Evolutionary conservation across 2,113 vertebrate species (phyloP), one percentile per base, ranked within the genome.

Genomic region (Oncorhynchus keta): DNA sequence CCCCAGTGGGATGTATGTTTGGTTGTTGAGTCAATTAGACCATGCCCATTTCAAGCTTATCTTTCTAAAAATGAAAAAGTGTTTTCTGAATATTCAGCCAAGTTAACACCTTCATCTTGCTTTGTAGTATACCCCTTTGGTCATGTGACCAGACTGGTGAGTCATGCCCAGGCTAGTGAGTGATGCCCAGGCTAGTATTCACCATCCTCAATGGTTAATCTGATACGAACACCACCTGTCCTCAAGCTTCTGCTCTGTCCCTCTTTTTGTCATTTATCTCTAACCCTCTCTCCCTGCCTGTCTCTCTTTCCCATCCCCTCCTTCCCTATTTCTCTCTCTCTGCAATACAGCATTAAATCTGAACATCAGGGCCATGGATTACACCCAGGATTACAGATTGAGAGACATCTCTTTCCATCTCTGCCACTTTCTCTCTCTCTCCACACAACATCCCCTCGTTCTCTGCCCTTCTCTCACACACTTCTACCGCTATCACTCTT

Each of bases 281-380:
- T 66, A 57, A 35, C 78, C 69, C 59, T 49, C 22, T 62, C 45
- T 77, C 59, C 35, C 68, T 79, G 26, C 67, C 61, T 71, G 6
- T n/a, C 24, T 48, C 87, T 87, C 75, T 78, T 77, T 28, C 24
- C 32, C 28, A 24, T 75, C 72, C 6, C 6, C 35, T 51, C 14
- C 2, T 12, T 51, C 3, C 71, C 81, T 49, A 70, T n/a, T n/a
- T 62, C 70, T 57, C 55, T 85, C 79, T 55, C 76, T 22, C 81
- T 75, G 79, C 81, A 84, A 83, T 85, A 86, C 85, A 87, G 87
- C 89, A 88, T 92, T 94, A 93, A 93, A 93, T 93, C 92, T 92
- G 88, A 92, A 85, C 92, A 93, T 92, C 90, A 91, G 85, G 85
- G 81, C 79, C 32, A 78, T 89, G 93, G 93, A 94, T 94, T 94